Conservation (phyloP, 2,888 invertebrate species). For the Cephonodes hylas region DNA sequence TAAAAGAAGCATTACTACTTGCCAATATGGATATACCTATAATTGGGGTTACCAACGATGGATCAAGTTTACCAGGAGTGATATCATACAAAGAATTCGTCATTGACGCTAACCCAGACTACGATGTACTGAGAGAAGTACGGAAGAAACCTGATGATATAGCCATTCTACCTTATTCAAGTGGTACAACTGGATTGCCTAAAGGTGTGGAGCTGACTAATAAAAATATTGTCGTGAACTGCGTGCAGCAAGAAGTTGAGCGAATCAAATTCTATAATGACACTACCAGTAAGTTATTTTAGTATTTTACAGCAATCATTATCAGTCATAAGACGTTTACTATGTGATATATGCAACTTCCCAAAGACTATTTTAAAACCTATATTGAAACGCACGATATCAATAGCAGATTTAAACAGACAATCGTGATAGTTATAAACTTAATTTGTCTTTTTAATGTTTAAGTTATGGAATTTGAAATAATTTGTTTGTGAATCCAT, state of each 20-base stretch:
- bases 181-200: conserved; percentile 91
- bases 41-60: conserved; percentile 47
- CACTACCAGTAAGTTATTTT: conserved; percentile 62
- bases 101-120: conserved; percentile 69
- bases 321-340: too few species aligned
- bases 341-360: too few species aligned
- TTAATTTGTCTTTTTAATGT: too few species aligned
- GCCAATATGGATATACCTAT: conserved; percentile 74
- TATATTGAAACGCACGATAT: too few species aligned
- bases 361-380: too few species aligned
- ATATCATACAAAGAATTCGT: conserved; percentile 82
- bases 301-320: too few species aligned
- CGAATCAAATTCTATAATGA: conserved; percentile 44
- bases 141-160: conserved; percentile 74
- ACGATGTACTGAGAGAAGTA: conserved; percentile 64
- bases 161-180: conserved; percentile 88
- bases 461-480: too few species aligned
- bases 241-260: conserved; percentile 46
- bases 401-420: too few species aligned
- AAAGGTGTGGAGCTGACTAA: conserved; percentile 87
- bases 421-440: too few species aligned
- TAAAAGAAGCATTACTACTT: conserved; percentile 68
- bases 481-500: too few species aligned
- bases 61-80: conserved; percentile 65
- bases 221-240: conserved; percentile 75